Conservation (phyloP, 2,888 invertebrate genomes). For the Artemia sinica region DNA sequence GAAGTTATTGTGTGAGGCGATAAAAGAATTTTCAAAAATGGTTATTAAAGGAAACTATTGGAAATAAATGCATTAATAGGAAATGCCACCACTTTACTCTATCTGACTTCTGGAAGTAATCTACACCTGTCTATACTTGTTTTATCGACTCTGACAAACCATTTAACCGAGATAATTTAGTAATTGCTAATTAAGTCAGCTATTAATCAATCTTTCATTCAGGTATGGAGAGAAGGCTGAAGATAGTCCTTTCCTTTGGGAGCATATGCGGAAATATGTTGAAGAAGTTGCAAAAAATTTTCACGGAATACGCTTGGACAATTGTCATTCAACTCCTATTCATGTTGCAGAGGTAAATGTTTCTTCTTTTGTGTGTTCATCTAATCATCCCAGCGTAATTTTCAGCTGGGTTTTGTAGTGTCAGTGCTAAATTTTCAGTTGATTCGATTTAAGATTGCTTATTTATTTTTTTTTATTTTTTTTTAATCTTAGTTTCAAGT, state of each 20-base stretch:
- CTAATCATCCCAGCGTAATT: not conserved
- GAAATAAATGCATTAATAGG: too few species aligned
- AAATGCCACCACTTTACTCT: too few species aligned
- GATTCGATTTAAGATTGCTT: not conserved
- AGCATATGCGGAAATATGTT: constrained; percentile 80
- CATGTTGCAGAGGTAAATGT: constrained; percentile 52
- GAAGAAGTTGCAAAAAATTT: constrained; percentile 73
- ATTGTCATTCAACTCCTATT: constrained; percentile 95
- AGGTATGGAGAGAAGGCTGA: constrained; percentile 65
- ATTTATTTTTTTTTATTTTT: too few species aligned
- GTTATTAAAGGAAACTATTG: too few species aligned
- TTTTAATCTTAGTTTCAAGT: too few species aligned
- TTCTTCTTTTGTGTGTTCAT: constrained; percentile 19
- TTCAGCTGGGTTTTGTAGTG: constrained; percentile 15
- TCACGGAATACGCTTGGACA: constrained; percentile 88
- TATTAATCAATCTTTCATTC: constrained; percentile 20
- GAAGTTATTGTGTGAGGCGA: too few species aligned
- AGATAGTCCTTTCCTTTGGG: constrained; percentile 85
- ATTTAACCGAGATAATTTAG: too few species aligned
- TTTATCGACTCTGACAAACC: too few species aligned
- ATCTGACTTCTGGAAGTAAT: too few species aligned
- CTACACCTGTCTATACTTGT: too few species aligned
- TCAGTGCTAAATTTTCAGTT: not conserved
- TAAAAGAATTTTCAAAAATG: too few species aligned
- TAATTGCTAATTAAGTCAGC: not conserved